Evolutionary conservation across 2,888 invertebrate species (phyloP), one percentile per base, ranked within the genome.

Genomic region (Apeira syringaria): DNA sequence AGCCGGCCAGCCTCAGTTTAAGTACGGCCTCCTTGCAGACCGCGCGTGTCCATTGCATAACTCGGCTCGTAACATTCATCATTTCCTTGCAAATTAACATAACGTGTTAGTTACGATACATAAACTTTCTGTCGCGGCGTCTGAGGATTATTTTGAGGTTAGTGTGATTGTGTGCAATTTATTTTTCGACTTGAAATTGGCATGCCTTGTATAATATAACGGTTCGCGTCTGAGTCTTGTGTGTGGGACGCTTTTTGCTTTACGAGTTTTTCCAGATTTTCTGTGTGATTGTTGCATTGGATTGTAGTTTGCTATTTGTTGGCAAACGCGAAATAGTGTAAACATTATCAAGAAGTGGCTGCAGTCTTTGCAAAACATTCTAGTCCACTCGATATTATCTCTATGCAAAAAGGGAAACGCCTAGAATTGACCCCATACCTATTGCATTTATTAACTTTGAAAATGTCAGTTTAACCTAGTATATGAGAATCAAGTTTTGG

Each of bases 1-100:
- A 58, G 36, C 51, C 35, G 60, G 43, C 47, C 10, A 28, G 13
- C 20, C 24, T 64, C 64, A 72, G 70, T 73, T 61, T 61, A 62
- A 61, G 53, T 47, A 47, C 46, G 56, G 47, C 42, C 52, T 47
- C 47, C 48, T 45, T 35, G 41, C 50, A 43, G 45, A 22, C 8
- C 40, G 49, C 59, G 39, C 54, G 72, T 56, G 62, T 59, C 27
- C 1, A 2, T 44, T 57, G 37, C 24, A 17, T 24, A 9, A 17
- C 28, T 20, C 6, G 40, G 9, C 13, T 22, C 32, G 12, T 26
- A 34, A 33, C 30, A 26, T 46, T 39, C 51, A 44, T 49, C 47
- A 39, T 51, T 34, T 45, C 48, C 45, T 49, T 46, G 42, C 42
- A 47, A 48, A 43, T 37, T 46, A 43, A 38, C 45, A 31, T 39